Evolutionary conservation across 2,888 invertebrate species (phyloP).

Genomic region (Ophioninae sp.): DNA sequence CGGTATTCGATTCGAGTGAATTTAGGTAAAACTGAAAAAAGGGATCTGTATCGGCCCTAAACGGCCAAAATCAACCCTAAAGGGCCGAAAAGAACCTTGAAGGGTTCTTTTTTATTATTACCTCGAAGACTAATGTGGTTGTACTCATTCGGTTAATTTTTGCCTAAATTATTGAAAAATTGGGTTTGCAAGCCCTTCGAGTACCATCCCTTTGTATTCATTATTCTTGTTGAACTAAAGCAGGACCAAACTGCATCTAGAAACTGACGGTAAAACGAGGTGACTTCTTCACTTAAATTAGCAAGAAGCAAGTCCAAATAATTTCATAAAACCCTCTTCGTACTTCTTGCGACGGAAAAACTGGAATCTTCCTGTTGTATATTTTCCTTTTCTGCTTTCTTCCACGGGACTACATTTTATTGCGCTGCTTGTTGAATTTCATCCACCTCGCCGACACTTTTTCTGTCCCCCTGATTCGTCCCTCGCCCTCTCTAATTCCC

Average conservation of each 20-base stretch:
- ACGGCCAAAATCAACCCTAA: no score
- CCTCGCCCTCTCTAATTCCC: constrained; percentile 25
- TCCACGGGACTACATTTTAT: constrained; percentile 33
- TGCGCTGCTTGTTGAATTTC: constrained; percentile 48
- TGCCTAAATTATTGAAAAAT: neutral
- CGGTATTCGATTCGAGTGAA: neutral
- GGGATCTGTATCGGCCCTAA: no score
- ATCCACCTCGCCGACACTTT: constrained; percentile 17
- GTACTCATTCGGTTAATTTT: no score
- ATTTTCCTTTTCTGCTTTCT: neutral
- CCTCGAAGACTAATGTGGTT: no score
- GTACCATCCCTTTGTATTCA: constrained; percentile 13
- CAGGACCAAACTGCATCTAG: constrained; percentile 14
- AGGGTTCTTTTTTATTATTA: no score
- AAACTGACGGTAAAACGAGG: constrained; percentile 8
- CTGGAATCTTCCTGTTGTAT: constrained; percentile 13
- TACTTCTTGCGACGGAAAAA: constrained; percentile 1
- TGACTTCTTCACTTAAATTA: constrained; percentile 42
- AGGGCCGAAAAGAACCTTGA: no score
- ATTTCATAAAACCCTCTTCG: constrained; percentile 33
- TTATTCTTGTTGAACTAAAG: constrained; percentile 21
- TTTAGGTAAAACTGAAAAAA: neutral
- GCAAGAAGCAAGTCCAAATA: constrained; percentile 45
- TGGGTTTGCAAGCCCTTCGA: constrained; percentile 1
- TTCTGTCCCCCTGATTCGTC: neutral